Conservation (phyloP, 2,113 vertebrate species). For the Pelvicachromis taeniatus region DNA sequence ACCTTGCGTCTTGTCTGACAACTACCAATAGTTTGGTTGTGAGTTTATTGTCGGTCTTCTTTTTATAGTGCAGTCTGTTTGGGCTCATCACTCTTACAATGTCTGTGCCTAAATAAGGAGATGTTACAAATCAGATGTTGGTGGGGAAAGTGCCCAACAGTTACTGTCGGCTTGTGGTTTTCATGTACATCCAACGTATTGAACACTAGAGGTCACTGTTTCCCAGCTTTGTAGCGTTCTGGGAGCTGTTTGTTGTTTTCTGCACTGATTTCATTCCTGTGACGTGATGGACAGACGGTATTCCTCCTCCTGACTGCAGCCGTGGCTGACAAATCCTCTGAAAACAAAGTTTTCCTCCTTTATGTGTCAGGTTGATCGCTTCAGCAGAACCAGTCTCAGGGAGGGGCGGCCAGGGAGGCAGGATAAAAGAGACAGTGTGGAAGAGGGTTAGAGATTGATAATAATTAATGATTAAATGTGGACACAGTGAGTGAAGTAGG, state of each 20-base stretch:
- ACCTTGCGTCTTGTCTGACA: not conserved
- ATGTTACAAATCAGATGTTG: not conserved
- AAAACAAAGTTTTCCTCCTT: not conserved
- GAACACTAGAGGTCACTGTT: constrained; percentile 1
- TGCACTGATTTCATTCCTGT: not conserved
- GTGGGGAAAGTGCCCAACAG: not conserved
- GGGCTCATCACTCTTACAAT: not conserved
- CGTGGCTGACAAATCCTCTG: not conserved
- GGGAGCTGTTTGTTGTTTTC: not conserved
- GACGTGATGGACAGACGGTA: not conserved
- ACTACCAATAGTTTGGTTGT: not conserved
- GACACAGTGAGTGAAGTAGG: not conserved
- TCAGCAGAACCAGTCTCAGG: not conserved
- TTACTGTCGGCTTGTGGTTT: not conserved
- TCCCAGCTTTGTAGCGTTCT: not conserved
- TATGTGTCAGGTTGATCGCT: not conserved
- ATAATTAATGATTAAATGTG: not conserved
- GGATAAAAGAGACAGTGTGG: not conserved
- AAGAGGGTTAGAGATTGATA: not conserved
- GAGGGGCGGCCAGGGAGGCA: not conserved
- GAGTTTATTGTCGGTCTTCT: not conserved
- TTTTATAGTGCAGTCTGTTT: not conserved
- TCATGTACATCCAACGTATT: not conserved
- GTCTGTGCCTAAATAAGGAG: not conserved
- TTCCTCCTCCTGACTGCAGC: not conserved